Percentiles rank a stretch among this genome's conserved stretches.
phyloP scores from a whole-genome alignment of 2,113 vertebrate species.

The Mormyrus iriodes region DNA sequence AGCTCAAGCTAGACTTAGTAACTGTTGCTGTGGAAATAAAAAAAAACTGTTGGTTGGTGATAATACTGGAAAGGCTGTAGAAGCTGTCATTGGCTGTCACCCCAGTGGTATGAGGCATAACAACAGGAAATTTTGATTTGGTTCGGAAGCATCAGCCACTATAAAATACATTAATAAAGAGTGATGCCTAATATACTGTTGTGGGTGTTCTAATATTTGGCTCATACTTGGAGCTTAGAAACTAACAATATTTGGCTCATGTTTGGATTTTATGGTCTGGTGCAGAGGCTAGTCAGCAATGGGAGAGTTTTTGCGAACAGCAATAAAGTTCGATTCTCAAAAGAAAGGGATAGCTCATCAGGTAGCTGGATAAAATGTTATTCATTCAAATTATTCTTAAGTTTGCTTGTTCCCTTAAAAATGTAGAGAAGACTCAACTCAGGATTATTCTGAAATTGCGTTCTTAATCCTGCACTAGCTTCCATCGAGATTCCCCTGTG shows the following conservation, averaged over 20 bases:
- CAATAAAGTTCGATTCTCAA: neutral
- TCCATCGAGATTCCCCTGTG: neutral
- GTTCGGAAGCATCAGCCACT: neutral
- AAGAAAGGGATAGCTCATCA: neutral
- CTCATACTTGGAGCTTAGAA: neutral
- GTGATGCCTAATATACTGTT: neutral
- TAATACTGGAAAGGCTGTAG: neutral
- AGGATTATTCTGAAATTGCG: neutral
- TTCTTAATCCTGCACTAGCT: neutral
- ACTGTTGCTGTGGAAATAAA: constrained; percentile 3
- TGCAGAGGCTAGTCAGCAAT: neutral
- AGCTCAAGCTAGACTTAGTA: neutral
- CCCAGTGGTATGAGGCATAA: neutral
- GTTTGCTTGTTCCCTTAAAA: neutral
- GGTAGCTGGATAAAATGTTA: neutral
- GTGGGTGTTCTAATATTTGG: neutral
- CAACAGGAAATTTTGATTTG: neutral
- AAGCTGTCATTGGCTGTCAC: neutral
- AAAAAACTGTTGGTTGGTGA: neutral
- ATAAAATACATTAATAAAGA: neutral
- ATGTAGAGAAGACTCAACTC: neutral
- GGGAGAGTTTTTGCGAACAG: neutral
- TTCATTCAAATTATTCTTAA: neutral
- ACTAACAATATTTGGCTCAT: neutral
- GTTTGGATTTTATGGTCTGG: neutral